Base-by-base conservation (phyloP, 2,113 vertebrate genomes). In the Muscicapa adusta region DNA sequence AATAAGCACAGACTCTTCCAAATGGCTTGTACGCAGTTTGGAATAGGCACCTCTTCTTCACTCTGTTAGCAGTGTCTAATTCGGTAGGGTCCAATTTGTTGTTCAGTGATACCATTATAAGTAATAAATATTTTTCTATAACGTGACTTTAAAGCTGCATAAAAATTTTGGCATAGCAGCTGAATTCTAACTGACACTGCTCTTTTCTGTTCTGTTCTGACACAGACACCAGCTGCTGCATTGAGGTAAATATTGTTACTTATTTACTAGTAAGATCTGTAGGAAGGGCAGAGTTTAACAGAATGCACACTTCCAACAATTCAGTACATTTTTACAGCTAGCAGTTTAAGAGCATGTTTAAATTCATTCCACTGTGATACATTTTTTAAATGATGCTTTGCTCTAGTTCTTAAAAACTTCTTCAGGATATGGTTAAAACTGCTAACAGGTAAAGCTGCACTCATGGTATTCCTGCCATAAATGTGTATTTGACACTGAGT, bases 1-100 rank as follows among this genome's bases (percentile, higher is more conserved):
- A 36, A 9, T 7, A 43, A 56, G 13, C 38, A 36, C 40, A 33
- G 20, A 7, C 14, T 51, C 36, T 6, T 25, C 20, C 3, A 14
- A 36, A 40, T n/a, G 8, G 18, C 12, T 66, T 34, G 3, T 47
- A 3, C 1, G 0, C 8, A 5, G 33, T 26, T 83, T 34, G 38
- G 25, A 68, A 25, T 12, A 60, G 74, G 31, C 13, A 20, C 7
- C 24, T 73, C 38, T 65, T 72, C 22, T 51, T 70, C 19, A 2
- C 26, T 48, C 0, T 1, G 10, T 50, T 58, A 62, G 11, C 57
- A 45, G 36, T 33, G 3, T 22, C 9, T 72, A 8, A 67, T 62
- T 86, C 63, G 47, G 51, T 11, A 56, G 73, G 56, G 38, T 65
- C 67, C n/a, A 29, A 28, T 70, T 81, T 84, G 25, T 61, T 50